These are phyloP conservation scores for Megalops atlanticus DNA, from an alignment of 2,113 vertebrate genomes.

Conservation along the genomic window DNA sequence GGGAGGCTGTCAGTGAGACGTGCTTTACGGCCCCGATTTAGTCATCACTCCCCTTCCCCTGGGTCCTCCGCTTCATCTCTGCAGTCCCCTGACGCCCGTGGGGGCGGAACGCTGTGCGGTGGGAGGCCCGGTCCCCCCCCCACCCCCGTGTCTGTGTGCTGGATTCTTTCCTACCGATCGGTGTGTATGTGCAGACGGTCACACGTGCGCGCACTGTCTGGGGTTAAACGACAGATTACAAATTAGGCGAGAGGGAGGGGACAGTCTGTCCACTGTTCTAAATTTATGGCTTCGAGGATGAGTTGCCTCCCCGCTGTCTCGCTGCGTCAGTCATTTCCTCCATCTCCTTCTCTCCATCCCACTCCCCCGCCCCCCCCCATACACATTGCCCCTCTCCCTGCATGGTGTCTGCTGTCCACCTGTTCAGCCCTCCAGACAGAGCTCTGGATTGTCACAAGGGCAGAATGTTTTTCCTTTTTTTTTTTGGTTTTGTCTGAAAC, in stretches of 20 bases:
- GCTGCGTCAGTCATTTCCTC: conserved; percentile 54
- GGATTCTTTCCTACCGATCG: neutral
- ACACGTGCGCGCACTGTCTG: neutral
- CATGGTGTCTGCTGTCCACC: conserved; percentile 49
- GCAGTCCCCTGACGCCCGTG: neutral
- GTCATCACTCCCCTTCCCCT: conserved; percentile 43
- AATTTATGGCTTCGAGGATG: conserved; percentile 54
- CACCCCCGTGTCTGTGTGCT: no score
- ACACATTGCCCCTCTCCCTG: conserved; percentile 29
- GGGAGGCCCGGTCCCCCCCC: neutral
- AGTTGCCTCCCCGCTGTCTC: conserved; percentile 58
- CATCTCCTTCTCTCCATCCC: conserved; percentile 43
- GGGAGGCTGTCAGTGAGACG: conserved; percentile 37
- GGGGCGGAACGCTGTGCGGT: neutral
- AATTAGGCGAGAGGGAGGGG: neutral
- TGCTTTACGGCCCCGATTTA: conserved; percentile 51
- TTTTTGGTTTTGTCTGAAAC: conserved; percentile 53
- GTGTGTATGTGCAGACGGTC: neutral
- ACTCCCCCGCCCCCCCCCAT: conserved; percentile 40
- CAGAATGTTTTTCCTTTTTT: neutral
- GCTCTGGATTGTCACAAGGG: neutral
- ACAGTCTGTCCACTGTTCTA: conserved; percentile 42
- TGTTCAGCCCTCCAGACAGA: conserved; percentile 18
- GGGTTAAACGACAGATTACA: conserved; percentile 14
- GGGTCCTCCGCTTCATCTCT: conserved; percentile 24